Conservation (phyloP, 2,113 vertebrate species). For the Chloropsis hardwickii region DNA sequence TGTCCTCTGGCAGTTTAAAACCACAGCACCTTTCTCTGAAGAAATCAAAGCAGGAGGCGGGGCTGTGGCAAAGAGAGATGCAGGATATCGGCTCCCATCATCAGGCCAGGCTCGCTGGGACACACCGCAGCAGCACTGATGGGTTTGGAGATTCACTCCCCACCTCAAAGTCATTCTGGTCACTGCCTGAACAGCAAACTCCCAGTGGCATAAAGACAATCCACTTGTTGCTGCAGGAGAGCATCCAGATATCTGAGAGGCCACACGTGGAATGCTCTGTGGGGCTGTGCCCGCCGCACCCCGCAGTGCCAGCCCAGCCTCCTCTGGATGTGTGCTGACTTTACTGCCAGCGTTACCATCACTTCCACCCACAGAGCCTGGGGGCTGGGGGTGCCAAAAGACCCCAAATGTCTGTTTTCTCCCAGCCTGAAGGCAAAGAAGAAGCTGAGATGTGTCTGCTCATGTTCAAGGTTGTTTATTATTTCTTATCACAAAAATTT, state of each 20-base stretch:
- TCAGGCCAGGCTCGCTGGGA: fast-evolving
- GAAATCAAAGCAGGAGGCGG: neutral
- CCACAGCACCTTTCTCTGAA: neutral
- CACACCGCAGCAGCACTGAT: neutral
- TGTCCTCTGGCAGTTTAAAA: neutral
- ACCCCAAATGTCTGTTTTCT: too few species aligned
- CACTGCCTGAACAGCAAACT: neutral
- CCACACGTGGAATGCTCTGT: fast-evolving
- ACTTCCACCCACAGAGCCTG: neutral
- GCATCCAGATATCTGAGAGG: neutral
- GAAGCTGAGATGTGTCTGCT: too few species aligned
- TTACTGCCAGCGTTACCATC: neutral
- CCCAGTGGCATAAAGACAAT: neutral
- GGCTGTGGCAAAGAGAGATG: neutral
- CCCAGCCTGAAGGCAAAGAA: too few species aligned
- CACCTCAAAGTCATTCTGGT: neutral
- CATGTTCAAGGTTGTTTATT: too few species aligned
- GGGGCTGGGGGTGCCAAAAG: too few species aligned
- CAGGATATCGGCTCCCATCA: neutral
- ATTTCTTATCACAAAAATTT: too few species aligned
- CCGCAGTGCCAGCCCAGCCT: neutral
- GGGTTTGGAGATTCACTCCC: neutral
- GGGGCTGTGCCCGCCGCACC: neutral
- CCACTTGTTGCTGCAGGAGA: neutral
- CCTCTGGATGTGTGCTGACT: fast-evolving